Conservation (phyloP, 2,113 vertebrate species). For the Haplochromis burtoni region DNA sequence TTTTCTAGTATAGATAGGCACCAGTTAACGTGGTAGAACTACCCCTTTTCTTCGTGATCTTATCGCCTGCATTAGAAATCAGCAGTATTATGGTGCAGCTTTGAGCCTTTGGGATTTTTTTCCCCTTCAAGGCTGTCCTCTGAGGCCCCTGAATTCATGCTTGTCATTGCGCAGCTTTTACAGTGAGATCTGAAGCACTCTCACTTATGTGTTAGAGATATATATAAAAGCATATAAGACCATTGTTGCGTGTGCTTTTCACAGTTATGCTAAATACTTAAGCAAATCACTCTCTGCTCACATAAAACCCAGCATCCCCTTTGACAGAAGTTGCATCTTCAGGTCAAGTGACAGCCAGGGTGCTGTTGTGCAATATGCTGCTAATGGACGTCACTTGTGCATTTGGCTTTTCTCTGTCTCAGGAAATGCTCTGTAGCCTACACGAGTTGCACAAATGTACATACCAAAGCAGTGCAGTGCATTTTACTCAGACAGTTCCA, state of each 20-base stretch:
- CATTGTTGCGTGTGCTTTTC: background rate
- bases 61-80: background rate
- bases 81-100: slow-evolving; percentile 6
- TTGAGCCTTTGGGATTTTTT: background rate
- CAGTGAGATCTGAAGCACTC: slow-evolving; percentile 25
- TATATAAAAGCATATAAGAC: background rate
- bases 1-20: background rate
- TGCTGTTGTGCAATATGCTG: background rate
- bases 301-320: background rate
- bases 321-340: background rate
- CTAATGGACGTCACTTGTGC: background rate
- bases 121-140: slow-evolving; percentile 9
- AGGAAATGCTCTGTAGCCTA: background rate
- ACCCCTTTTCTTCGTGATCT: background rate
- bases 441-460: background rate
- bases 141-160: slow-evolving; percentile 38
- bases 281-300: background rate
- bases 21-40: background rate
- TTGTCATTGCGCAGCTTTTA: slow-evolving; percentile 44
- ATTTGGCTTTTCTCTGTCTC: background rate
- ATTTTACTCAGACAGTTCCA: background rate
- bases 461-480: background rate
- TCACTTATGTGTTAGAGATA: slow-evolving; percentile 10
- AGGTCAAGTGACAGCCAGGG: background rate
- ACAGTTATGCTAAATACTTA: background rate